phyloP scores from a whole-genome alignment of 2,888 invertebrate species.

The Poecilus cupreus region DNA sequence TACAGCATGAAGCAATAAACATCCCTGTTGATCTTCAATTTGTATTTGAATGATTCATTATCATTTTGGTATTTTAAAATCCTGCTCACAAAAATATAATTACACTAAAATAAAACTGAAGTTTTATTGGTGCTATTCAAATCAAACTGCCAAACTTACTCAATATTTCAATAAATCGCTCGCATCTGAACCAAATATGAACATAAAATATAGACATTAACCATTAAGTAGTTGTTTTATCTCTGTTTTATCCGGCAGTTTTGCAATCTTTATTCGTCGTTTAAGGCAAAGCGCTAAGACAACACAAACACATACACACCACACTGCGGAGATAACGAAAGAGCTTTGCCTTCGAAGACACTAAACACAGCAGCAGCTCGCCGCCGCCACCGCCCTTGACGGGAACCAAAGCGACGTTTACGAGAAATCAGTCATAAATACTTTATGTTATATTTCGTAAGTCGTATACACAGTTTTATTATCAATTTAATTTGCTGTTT shows the following conservation, averaged over 20 bases:
- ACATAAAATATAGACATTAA: conserved; percentile 50
- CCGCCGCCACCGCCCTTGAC: not conserved
- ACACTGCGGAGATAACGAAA: not conserved
- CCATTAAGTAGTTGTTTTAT: conserved; percentile 44
- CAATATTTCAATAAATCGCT: conserved; percentile 8
- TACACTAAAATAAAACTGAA: not conserved
- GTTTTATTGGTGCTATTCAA: not conserved
- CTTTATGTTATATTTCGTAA: conserved; percentile 54
- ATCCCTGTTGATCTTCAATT: too few relatives aligned
- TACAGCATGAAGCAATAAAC: too few relatives aligned
- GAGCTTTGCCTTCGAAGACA: too few relatives aligned
- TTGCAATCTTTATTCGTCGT: conserved; percentile 39
- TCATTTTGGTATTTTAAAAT: too few relatives aligned
- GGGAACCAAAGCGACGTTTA: conserved; percentile 37
- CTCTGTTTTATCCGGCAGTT: conserved; percentile 33
- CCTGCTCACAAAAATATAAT: not conserved
- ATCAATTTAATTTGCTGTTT: conserved; percentile 56
- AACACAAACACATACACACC: conserved; percentile 18
- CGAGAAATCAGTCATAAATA: conserved; percentile 55
- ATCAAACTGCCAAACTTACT: not conserved
- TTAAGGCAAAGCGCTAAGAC: conserved; percentile 28
- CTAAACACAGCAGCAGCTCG: not conserved
- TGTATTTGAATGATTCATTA: too few relatives aligned
- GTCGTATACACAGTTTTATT: conserved; percentile 46
- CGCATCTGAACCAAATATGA: conserved; percentile 18